Conservation (phyloP, 1,140 invertebrate genomes). For the Hetaerina americana region DNA sequence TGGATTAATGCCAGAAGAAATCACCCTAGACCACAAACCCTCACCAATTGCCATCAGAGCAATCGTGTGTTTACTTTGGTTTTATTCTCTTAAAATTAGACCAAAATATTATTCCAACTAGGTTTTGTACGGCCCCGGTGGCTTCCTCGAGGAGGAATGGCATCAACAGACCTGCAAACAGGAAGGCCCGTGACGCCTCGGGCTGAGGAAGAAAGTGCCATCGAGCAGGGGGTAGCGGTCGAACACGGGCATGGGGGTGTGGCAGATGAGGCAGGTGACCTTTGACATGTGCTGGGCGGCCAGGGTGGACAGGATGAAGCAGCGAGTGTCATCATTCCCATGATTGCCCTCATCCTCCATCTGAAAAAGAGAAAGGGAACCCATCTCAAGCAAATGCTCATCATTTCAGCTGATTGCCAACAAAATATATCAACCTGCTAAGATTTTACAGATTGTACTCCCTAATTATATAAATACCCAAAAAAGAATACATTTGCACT, state of each 20-base stretch:
- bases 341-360: slow-evolving; percentile 96
- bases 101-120: too few species aligned
- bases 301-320: slow-evolving; percentile 81
- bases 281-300: slow-evolving; percentile 69
- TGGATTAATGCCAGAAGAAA: too few species aligned
- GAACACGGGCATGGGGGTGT: slow-evolving; percentile 78
- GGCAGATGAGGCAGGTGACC: slow-evolving; percentile 79
- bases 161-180: slow-evolving; percentile 73
- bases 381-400: too few species aligned
- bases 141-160: too few species aligned
- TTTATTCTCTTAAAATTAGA: too few species aligned
- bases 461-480: too few species aligned
- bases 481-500: too few species aligned
- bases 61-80: too few species aligned
- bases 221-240: slow-evolving; percentile 94
- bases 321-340: slow-evolving; percentile 91
- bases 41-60: too few species aligned
- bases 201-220: slow-evolving; percentile 93
- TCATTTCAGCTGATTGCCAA: too few species aligned
- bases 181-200: slow-evolving; percentile 68
- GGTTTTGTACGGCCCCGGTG: too few species aligned
- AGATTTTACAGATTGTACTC: not conserved
- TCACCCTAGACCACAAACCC: too few species aligned
- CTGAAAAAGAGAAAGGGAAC: slow-evolving; percentile 42
- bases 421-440: not conserved